Percentiles rank a stretch among this genome's conserved stretches.
phyloP scores from a whole-genome alignment of 23 tunicate genomes.

The Ciona savignyi region DNA sequence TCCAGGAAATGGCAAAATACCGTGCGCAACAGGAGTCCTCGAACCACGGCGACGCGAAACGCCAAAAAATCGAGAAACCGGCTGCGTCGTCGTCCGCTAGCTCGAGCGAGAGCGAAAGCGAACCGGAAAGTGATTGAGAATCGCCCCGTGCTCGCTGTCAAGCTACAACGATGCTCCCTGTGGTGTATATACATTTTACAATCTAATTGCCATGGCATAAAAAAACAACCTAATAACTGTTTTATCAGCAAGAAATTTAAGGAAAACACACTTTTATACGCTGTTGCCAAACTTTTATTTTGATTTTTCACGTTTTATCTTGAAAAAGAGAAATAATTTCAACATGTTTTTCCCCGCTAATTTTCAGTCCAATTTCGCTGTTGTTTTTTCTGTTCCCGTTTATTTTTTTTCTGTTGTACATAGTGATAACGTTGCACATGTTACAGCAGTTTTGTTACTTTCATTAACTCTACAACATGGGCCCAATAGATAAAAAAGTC shows the following conservation, averaged over 20 bases:
- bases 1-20: slow-evolving; percentile 26
- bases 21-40: slow-evolving; percentile 10
- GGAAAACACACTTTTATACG: not conserved
- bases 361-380: not conserved
- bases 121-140: slow-evolving; percentile 29
- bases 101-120: slow-evolving; percentile 40
- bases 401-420: not conserved
- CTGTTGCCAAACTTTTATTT: not conserved
- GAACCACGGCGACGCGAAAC: slow-evolving; percentile 5
- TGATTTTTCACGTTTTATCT: not conserved
- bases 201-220: not conserved
- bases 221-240: not conserved
- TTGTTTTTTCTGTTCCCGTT: not conserved
- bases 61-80: not conserved
- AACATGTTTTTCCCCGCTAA: not conserved
- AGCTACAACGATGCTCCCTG: not conserved
- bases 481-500: too few species aligned
- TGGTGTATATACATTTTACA: not conserved
- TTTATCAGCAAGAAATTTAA: not conserved
- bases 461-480: not conserved
- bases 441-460: not conserved
- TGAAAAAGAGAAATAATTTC: not conserved
- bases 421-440: not conserved
- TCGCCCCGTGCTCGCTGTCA: not conserved
- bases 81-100: not conserved